Evolutionary conservation across 1,140 invertebrate species (phyloP).

Genomic region (Palaemon carinicauda): DNA sequence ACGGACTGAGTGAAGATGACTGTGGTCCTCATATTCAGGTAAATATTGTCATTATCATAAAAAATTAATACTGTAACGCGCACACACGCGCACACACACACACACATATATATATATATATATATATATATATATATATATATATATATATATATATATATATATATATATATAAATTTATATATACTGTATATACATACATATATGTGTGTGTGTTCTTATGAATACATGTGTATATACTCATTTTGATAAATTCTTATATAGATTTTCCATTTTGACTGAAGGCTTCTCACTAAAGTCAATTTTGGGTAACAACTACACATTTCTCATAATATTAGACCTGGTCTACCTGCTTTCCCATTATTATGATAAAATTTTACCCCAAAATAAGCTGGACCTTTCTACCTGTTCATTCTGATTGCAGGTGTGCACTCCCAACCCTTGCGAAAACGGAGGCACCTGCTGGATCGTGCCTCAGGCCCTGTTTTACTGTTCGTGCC

Average conservation of each 20-base stretch:
- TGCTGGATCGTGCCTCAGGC: slow-evolving; percentile 79
- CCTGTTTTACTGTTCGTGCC: slow-evolving; percentile 74
- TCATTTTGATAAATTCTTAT: background rate
- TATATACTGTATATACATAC: background rate
- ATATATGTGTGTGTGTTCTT: background rate
- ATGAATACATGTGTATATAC: background rate
- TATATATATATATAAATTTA: background rate
- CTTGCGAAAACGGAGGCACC: slow-evolving; percentile 78
- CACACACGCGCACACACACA: too few relatives aligned
- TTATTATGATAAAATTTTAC: too few relatives aligned
- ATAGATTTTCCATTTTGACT: too few relatives aligned
- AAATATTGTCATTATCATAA: background rate
- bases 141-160: slow-evolving; percentile 2
- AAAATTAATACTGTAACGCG: background rate
- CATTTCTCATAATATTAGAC: too few relatives aligned
- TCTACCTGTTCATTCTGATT: slow-evolving; percentile 30
- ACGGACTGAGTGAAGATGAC: slow-evolving; percentile 86
- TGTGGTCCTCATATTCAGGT: slow-evolving; percentile 70
- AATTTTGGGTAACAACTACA: background rate
- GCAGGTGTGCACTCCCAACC: slow-evolving; percentile 78
- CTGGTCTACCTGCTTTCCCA: too few relatives aligned
- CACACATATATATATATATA: background rate
- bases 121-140: slow-evolving; percentile 2
- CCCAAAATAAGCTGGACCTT: background rate
- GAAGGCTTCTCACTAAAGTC: too few relatives aligned